Base-by-base conservation (phyloP, 2,797 vertebrate genomes). In the Champsocephalus esox region DNA sequence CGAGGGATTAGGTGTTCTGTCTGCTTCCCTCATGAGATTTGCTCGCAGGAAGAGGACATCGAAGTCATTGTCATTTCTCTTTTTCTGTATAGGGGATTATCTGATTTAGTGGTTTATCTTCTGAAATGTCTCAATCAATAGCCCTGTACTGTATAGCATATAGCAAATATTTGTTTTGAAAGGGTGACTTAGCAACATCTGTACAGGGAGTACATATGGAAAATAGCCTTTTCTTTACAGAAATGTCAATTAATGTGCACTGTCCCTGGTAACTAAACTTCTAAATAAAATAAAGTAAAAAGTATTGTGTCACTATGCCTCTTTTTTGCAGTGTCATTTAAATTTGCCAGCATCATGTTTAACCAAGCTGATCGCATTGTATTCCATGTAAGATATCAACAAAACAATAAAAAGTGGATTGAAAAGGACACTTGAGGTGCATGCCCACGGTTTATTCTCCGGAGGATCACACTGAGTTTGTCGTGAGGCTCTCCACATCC, bases 1-100 rank as follows among this genome's bases (percentile, higher is more conserved):
- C 9, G 2, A 28, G 52, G 69, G 81, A 86, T 91, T 90, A 88
- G 69, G 62, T 89, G 87, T 89, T 79, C 83, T 66, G 2, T 77
- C 76, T 71, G 43, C 73, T 41, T 49, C 17, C 24, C 51, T 80
- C 51, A n/a, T 60, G 32, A 71, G 70, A 77, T 76, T 73, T 70
- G 43, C 77, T 49, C 45, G 8, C n/a, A 4, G 34, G 45, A 45
- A 6, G 24, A 52, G 43, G 9, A 72, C 34, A 16, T 46, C 3
- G 19, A 76, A 43, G 19, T 63, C 38, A 50, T 41, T 9, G 11
- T 55, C 5, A 17, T 32, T 55, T 65, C 16, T 45, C 0, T 38
- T 46, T 52, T 34, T 10, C 13, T 38, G n/a, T 19, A 28, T 9
- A 38, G 28, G 55, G 17, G 49, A 77, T 77, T 59, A 75, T 55